These are phyloP conservation scores for Drosophila pruinosa DNA, from an alignment of 1,140 invertebrate genomes.

Conservation along the genomic window DNA sequence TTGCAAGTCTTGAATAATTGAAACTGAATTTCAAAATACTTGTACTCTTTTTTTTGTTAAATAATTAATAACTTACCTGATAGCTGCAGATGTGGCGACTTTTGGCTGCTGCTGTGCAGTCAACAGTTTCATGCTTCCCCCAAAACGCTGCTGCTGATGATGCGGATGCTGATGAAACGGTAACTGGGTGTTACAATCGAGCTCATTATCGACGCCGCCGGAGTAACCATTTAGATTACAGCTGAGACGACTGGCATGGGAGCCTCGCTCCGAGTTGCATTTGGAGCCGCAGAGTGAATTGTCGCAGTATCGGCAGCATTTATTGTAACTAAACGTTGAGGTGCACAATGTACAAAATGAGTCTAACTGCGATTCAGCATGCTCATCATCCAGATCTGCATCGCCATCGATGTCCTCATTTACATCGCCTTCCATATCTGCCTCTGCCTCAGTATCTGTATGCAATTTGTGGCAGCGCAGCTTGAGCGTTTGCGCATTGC, in stretches of 20 bases:
- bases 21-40: too few species aligned
- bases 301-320: constrained; percentile 76
- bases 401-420: constrained; percentile 22
- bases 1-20: too few species aligned
- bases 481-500: constrained; percentile 49
- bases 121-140: constrained; percentile 42
- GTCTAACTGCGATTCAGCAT: constrained; percentile 64
- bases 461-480: constrained; percentile 28
- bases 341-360: constrained; percentile 81
- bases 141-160: constrained; percentile 43
- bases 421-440: constrained; percentile 15
- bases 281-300: constrained; percentile 76
- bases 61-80: constrained; percentile 35
- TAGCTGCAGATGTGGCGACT: constrained; percentile 29
- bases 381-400: constrained; percentile 28
- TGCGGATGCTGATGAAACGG: constrained; percentile 5
- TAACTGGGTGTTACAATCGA: constrained; percentile 15
- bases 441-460: constrained; percentile 14
- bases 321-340: constrained; percentile 80
- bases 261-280: constrained; percentile 73
- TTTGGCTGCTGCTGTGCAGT: constrained; percentile 27
- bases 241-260: constrained; percentile 60
- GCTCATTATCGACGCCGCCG: constrained; percentile 7
- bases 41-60: too few species aligned
- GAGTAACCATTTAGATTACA: constrained; percentile 37